phyloP scores from a whole-genome alignment of 2,888 invertebrate species.

The Apamea monoglypha region DNA sequence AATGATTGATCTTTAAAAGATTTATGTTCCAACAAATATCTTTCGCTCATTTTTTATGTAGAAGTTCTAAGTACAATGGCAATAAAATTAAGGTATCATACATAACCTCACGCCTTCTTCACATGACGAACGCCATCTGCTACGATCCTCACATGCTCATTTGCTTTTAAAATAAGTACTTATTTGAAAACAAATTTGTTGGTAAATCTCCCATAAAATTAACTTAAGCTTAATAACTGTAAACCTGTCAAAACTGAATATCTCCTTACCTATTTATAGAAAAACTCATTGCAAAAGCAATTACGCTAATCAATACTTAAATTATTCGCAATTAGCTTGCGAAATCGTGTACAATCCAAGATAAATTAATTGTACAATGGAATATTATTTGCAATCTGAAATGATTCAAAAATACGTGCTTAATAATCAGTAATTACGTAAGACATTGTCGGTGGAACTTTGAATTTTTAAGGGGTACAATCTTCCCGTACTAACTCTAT shows the following conservation, averaged over 20 bases:
- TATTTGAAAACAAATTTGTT: not conserved
- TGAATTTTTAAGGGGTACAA: not conserved
- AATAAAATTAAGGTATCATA: not conserved
- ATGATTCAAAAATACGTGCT: not conserved
- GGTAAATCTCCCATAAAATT: not conserved
- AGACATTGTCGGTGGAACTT: not conserved
- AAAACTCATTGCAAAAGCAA: conserved; percentile 7
- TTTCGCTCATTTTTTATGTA: not conserved
- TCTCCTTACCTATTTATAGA: not conserved
- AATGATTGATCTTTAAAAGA: not conserved
- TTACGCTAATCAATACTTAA: conserved; percentile 37
- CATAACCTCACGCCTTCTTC: not conserved
- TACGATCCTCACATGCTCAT: not conserved
- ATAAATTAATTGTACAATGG: conserved; percentile 33
- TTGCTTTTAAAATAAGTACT: not conserved
- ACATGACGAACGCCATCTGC: not conserved
- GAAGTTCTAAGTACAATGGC: not conserved
- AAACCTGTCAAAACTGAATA: conserved; percentile 1
- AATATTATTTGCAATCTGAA: conserved; percentile 8
- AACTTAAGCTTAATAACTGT: not conserved
- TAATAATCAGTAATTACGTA: conserved; percentile 29
- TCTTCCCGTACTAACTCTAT: not conserved
- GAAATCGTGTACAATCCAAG: conserved; percentile 1
- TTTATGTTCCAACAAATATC: too few relatives aligned
- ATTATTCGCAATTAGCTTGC: conserved; percentile 29